Conservation (phyloP, 2,888 invertebrate genomes). For the Limulus polyphemus region DNA sequence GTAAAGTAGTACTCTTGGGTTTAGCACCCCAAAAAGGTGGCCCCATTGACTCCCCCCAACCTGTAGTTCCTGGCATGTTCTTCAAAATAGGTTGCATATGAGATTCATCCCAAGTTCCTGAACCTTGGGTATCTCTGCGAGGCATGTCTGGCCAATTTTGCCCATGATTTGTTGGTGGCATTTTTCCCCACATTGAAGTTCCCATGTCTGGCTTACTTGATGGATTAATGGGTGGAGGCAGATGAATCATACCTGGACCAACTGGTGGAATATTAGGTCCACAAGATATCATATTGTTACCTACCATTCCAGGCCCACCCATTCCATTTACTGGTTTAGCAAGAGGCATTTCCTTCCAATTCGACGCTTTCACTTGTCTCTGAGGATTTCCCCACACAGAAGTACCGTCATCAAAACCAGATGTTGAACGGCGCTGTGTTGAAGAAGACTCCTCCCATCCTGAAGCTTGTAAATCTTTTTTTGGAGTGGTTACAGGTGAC, state of each 20-base stretch:
- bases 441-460: constrained; percentile 25
- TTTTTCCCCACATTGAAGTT: constrained; percentile 6
- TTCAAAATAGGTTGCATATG: constrained; percentile 12
- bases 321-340: constrained; percentile 12
- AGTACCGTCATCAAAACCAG: constrained; percentile 63
- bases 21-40: constrained; percentile 40
- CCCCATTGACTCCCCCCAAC: constrained; percentile 29
- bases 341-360: constrained; percentile 46
- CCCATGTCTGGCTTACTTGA: constrained; percentile 2
- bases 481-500: too few species aligned
- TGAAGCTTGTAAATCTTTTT: constrained; percentile 8
- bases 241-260: constrained; percentile 26
- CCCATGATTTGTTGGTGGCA: constrained; percentile 5
- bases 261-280: constrained; percentile 1
- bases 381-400: constrained; percentile 62
- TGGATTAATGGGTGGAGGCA: constrained; percentile 17
- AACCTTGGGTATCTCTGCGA: constrained; percentile 13
- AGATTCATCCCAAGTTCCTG: constrained; percentile 15
- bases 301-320: constrained; percentile 1
- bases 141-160: constrained; percentile 20
- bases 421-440: constrained; percentile 9
- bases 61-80: constrained; percentile 9
- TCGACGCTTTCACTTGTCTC: constrained; percentile 42
- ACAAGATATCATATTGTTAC: too few species aligned
- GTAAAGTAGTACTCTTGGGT: constrained; percentile 31